A percentile compares a stretch with the other conserved stretches of the same genome.
Evolutionary conservation across 2,113 vertebrate genomes (phyloP).

Genomic region (Thalassarche chlororhynchos): DNA sequence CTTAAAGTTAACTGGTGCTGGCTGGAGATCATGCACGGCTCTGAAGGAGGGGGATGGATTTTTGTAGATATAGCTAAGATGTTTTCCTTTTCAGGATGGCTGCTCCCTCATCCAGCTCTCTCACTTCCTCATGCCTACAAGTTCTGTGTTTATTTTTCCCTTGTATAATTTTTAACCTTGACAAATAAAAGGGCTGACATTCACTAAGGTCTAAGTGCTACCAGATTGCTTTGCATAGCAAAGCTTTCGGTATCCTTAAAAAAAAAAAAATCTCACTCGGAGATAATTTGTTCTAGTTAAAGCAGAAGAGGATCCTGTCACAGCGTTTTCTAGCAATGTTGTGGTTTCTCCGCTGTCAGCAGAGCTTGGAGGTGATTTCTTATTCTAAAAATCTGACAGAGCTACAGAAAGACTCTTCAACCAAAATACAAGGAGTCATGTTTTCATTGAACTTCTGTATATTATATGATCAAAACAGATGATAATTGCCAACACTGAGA

Average conservation of each 20-base stretch:
- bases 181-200: background rate
- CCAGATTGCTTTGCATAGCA: background rate
- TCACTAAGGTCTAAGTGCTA: background rate
- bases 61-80: background rate
- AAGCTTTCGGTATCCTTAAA: background rate
- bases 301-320: background rate
- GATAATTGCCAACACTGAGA: background rate
- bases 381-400: background rate
- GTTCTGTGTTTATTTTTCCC: constrained; percentile 16
- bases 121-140: background rate
- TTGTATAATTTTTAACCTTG: constrained; percentile 9
- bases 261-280: background rate
- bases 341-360: background rate
- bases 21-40: background rate
- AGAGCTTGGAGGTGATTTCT: background rate
- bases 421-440: background rate
- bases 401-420: background rate
- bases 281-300: background rate
- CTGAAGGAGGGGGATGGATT: background rate
- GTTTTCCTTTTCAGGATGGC: background rate
- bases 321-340: background rate
- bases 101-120: background rate
- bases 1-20: background rate
- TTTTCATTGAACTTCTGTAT: background rate
- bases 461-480: background rate